These are phyloP conservation scores for Brachionus rubens DNA, from an alignment of 1,140 invertebrate species.

Conservation along the genomic window DNA sequence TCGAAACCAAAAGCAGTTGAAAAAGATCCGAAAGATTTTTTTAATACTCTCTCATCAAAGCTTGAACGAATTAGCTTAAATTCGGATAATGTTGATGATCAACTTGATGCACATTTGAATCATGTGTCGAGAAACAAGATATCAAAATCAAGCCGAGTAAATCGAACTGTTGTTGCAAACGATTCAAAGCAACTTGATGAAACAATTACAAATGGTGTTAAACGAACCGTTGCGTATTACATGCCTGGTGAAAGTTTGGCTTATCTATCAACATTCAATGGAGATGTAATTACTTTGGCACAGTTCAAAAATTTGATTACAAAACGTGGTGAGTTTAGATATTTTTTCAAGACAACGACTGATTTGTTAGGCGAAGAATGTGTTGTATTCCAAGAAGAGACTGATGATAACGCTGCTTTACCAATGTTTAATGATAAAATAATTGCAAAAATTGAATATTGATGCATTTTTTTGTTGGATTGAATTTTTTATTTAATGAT, in stretches of 20 bases:
- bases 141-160: background rate
- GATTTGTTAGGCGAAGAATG: conserved; percentile 33
- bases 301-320: conserved; percentile 27
- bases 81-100: background rate
- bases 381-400: conserved; percentile 34
- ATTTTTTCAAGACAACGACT: conserved; percentile 38
- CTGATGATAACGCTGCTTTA: background rate
- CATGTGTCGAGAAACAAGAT: conserved; percentile 2
- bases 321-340: conserved; percentile 20
- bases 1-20: background rate
- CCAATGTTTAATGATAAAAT: conserved; percentile 41
- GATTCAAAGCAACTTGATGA: no score
- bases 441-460: conserved; percentile 32
- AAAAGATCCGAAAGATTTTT: background rate
- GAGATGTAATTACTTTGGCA: background rate
- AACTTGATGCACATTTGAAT: conserved; percentile 14
- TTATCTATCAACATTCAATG: conserved; percentile 13
- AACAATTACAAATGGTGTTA: background rate
- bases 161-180: background rate
- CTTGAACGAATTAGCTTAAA: background rate
- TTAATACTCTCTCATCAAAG: background rate
- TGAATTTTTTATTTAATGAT: background rate
- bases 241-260: conserved; percentile 33
- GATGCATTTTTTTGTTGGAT: background rate
- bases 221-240: conserved; percentile 33